These are phyloP conservation scores for Machaerirhynchus nigripectus DNA, from an alignment of 2,113 vertebrate species.

Conservation along the genomic window DNA sequence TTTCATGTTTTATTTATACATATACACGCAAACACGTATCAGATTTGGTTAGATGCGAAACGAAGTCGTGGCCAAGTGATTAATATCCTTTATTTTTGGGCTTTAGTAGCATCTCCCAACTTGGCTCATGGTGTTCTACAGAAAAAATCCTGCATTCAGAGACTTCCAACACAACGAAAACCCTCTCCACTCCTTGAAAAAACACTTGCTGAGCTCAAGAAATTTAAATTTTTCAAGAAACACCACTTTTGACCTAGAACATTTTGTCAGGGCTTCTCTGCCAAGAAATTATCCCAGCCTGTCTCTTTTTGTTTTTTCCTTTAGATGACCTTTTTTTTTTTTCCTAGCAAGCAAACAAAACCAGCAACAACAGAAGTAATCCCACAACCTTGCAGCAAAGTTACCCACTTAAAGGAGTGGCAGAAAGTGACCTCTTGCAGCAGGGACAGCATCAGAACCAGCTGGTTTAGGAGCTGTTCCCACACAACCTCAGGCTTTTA, in stretches of 20 bases:
- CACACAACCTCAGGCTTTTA: background rate
- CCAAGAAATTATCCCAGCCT: background rate
- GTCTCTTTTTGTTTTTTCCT: background rate
- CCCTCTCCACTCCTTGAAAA: background rate
- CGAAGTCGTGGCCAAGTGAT: background rate
- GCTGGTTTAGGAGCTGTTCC: background rate
- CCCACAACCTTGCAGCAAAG: background rate
- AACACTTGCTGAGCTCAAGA: background rate
- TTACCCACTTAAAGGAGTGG: background rate
- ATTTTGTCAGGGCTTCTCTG: background rate
- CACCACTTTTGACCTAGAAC: background rate
- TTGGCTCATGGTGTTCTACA: background rate
- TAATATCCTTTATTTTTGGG: background rate
- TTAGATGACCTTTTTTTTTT: background rate
- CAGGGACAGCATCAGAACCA: background rate
- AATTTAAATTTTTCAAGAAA: background rate
- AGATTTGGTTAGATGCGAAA: background rate
- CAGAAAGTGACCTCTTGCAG: background rate
- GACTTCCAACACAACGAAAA: background rate
- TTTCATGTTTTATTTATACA: background rate
- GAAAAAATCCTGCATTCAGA: background rate
- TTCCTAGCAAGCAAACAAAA: background rate
- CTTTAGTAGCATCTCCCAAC: background rate
- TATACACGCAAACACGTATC: fast-evolving
- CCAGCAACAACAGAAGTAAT: background rate